Base-by-base conservation (phyloP, 2,888 invertebrate genomes). In the Coenonympha glycerion region DNA sequence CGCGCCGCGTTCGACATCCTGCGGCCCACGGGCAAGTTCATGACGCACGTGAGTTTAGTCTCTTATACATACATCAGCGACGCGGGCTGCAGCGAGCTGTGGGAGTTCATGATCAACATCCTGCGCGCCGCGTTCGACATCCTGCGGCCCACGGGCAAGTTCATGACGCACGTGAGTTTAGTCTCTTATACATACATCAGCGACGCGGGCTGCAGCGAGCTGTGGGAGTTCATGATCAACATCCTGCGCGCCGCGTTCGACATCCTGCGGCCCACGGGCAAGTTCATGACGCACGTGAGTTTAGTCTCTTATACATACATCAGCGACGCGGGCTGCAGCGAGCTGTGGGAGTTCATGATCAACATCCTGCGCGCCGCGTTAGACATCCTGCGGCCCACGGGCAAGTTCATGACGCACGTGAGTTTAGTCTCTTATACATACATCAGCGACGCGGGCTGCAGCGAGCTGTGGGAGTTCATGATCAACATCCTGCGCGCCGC, bases 341-440 rank as follows among this genome's bases (percentile, higher is more conserved):
- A 96, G 71, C 89, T 94, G 28, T 97, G 96, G 96, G 92, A 95
- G 73, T 96, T 97, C 73, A 93, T 96, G 71, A 91, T 93, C 67
- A 90, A 91, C 57, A 95, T 96, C 47, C 87, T 97, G 34, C 91
- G 93, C 60, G 89, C 93, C 41, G 92, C 96, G 0, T 92, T 96
- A 76, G 90, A 93, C 71, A 90, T 97, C 28, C 84, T 97, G 36
- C 92, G 93, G 65, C 91, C 93, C 0, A 88, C 86, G 48, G 96
- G 96, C n/a, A 95, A 95, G 79, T 96, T 94, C 69, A 92, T 96
- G 91, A 96, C 96, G 0, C 96, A 96, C 72, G 94, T 94, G 78
- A 87, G 91, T 87, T 15, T 3, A 3, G n/a, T n/a, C n/a, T n/a
- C n/a, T n/a, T n/a, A n/a, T n/a, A n/a, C n/a, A n/a, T n/a, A n/a